phyloP scores from a whole-genome alignment of 2,797 vertebrate species.

The Enteromius thamalakanensis region DNA sequence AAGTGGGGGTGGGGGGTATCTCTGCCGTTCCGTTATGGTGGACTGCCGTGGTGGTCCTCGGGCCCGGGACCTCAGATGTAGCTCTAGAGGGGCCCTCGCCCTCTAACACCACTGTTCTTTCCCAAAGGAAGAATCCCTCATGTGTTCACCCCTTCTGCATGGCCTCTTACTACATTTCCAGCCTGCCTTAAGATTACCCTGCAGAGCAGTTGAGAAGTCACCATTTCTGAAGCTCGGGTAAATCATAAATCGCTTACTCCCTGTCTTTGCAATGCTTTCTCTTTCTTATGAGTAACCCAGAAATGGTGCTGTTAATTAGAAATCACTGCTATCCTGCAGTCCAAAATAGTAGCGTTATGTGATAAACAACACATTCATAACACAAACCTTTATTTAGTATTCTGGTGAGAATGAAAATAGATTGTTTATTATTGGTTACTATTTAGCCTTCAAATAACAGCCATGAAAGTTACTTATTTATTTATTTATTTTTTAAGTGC shows the following conservation, averaged over 20 bases:
- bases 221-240: slow-evolving; percentile 32
- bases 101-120: slow-evolving; percentile 40
- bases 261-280: slow-evolving; percentile 1
- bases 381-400: neutral
- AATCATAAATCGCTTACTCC: slow-evolving; percentile 28
- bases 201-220: slow-evolving; percentile 28
- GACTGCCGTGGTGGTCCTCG: slow-evolving; percentile 53
- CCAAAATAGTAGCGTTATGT: neutral
- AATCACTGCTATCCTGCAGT: neutral
- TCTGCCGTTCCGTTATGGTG: slow-evolving; percentile 43
- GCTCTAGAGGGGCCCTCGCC: slow-evolving; percentile 49
- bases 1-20: slow-evolving; percentile 67
- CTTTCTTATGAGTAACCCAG: neutral
- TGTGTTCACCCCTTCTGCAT: slow-evolving; percentile 36
- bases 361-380: neutral
- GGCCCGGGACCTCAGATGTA: slow-evolving; percentile 49
- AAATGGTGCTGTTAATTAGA: neutral
- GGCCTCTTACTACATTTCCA: slow-evolving; percentile 45
- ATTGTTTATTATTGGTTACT: too few species aligned
- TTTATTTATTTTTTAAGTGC: neutral
- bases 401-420: neutral
- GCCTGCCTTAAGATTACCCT: slow-evolving; percentile 27
- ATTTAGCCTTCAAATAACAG: neutral
- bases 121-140: slow-evolving; percentile 55
- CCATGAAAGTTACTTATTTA: too few species aligned